Evolutionary conservation across 2,113 vertebrate genomes (phyloP).

Genomic region (Phalacrocorax aristotelis): DNA sequence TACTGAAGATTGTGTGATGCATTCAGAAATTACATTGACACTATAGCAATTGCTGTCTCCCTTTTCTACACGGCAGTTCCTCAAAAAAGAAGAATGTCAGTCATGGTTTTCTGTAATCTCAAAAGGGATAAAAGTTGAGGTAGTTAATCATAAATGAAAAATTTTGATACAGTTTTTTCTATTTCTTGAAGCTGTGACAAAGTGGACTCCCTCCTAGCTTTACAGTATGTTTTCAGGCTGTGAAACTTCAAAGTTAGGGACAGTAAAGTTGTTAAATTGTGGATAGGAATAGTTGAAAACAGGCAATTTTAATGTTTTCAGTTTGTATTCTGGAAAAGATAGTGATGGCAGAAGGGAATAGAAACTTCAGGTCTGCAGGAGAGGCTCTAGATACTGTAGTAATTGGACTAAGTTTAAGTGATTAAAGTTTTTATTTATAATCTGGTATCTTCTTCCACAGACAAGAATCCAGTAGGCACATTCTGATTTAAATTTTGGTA

Average conservation of each 20-base stretch:
- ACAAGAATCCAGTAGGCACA: background rate
- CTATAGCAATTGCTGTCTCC: background rate
- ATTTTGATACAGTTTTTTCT: background rate
- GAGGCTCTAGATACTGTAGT: background rate
- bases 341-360: background rate
- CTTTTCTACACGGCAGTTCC: background rate
- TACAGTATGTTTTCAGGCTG: background rate
- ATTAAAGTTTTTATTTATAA: background rate
- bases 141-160: background rate
- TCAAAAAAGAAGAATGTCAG: background rate
- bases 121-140: background rate
- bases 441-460: background rate
- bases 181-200: background rate
- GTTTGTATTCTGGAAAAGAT: background rate
- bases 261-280: background rate
- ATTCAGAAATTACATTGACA: slow-evolving; percentile 34
- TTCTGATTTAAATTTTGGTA: background rate
- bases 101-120: background rate
- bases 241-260: background rate
- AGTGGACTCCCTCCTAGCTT: background rate
- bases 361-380: background rate
- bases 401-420: background rate
- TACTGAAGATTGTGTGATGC: slow-evolving; percentile 6
- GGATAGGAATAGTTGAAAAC: background rate
- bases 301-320: background rate